A percentile compares a stretch with the other conserved stretches of the same genome.
Evolutionary conservation across 2,888 invertebrate genomes (phyloP).

Genomic region (Latrodectus hesperus): DNA sequence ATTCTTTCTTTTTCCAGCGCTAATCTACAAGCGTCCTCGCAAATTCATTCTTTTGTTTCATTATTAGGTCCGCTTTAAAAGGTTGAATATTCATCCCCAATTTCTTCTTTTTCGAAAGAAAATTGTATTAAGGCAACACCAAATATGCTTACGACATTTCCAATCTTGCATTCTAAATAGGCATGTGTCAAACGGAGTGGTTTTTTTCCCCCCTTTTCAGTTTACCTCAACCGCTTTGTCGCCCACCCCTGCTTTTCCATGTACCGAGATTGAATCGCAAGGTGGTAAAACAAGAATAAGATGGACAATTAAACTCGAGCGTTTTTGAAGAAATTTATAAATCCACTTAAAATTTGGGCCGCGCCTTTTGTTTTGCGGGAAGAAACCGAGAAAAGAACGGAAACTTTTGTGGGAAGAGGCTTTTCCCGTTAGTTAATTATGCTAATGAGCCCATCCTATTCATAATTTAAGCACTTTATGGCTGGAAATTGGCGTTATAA

Average conservation of each 20-base stretch:
- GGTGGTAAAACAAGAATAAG: constrained; percentile 4
- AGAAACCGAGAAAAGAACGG: background rate
- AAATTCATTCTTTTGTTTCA: constrained; percentile 37
- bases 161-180: constrained; percentile 48
- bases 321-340: constrained; percentile 15
- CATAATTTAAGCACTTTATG: constrained; percentile 50
- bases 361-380: constrained; percentile 29
- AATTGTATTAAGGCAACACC: constrained; percentile 48
- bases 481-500: constrained; percentile 8
- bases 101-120: constrained; percentile 27
- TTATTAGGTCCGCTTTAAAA: constrained; percentile 43
- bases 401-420: constrained; percentile 1
- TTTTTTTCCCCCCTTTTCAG: background rate
- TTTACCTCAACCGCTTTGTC: background rate
- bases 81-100: constrained; percentile 53
- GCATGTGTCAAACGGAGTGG: constrained; percentile 42
- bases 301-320: background rate
- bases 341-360: constrained; percentile 25
- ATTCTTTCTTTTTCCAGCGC: constrained; percentile 37
- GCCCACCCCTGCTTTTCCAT: constrained; percentile 14
- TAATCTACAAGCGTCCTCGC: constrained; percentile 21
- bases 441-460: constrained; percentile 44
- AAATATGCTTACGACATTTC: constrained; percentile 61
- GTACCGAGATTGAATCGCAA: background rate
- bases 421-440: constrained; percentile 45